Percentiles rank a stretch among this genome's conserved stretches.
phyloP scores from a whole-genome alignment of 2,113 vertebrate genomes.

The Haemorhous mexicanus region DNA sequence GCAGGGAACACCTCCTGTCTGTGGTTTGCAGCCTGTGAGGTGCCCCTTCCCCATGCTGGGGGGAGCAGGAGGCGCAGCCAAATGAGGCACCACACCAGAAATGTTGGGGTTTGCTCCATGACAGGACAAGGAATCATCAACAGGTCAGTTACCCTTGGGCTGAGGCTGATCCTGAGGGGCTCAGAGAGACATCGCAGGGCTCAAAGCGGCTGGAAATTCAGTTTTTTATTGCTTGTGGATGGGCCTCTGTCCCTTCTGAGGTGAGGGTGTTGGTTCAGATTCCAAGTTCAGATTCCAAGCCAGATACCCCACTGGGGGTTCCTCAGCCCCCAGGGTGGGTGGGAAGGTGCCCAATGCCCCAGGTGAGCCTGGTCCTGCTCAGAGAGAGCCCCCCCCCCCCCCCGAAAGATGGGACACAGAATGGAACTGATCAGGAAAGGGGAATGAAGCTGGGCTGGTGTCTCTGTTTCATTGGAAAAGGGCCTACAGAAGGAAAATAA shows the following conservation, averaged over 20 bases:
- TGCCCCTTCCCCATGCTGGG: neutral
- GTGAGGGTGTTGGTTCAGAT: rapidly evolving
- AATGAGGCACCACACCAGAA: rapidly evolving
- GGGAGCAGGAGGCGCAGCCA: neutral
- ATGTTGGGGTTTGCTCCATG: rapidly evolving
- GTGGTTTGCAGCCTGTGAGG: neutral
- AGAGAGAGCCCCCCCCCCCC: too few relatives aligned
- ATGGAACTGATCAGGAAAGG: neutral
- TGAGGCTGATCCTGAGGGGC: neutral
- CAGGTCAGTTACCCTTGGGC: neutral
- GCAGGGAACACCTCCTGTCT: rapidly evolving
- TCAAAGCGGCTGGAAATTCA: neutral
- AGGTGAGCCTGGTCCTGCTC: neutral
- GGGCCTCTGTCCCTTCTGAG: neutral
- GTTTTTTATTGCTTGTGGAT: rapidly evolving
- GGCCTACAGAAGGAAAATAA: neutral
- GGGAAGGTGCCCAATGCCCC: neutral
- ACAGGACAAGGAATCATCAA: rapidly evolving
- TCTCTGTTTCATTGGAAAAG: neutral
- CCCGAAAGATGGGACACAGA: rapidly evolving
- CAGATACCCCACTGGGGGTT: rapidly evolving
- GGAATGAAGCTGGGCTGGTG: too few relatives aligned
- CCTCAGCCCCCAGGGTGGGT: neutral
- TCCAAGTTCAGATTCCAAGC: too few relatives aligned
- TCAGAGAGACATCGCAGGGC: neutral